Percentiles rank a stretch among this genome's conserved stretches.
These are phyloP conservation scores for Tanytarsus gracilentus DNA, from an alignment of 2,888 invertebrate genomes.

Conservation along the genomic window DNA sequence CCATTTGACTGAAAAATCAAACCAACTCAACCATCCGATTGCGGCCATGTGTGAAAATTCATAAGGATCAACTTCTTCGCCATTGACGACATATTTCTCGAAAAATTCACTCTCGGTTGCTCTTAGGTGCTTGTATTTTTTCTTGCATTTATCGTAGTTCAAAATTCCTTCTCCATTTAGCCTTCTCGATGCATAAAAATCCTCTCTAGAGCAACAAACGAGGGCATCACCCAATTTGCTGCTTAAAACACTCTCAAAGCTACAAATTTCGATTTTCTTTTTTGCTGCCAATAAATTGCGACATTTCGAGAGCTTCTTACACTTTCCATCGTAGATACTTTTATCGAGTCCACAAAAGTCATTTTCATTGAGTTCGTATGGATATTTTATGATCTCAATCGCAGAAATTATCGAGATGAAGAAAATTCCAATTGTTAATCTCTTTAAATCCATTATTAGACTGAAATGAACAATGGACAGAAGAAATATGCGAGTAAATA, in stretches of 20 bases:
- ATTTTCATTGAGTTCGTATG: background rate
- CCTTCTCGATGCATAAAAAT: conserved; percentile 11
- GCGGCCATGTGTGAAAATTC: conserved; percentile 32
- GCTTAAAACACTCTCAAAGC: background rate
- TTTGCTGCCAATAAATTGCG: conserved; percentile 12
- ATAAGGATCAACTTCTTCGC: background rate
- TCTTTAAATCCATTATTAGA: background rate
- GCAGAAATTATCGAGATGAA: background rate
- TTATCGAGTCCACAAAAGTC: conserved; percentile 7
- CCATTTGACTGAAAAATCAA: conserved; percentile 34
- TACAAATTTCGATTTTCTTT: conserved; percentile 9
- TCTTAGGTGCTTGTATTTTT: conserved; percentile 1
- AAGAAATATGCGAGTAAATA: too few relatives aligned
- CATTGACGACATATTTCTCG: background rate
- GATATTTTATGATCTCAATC: background rate
- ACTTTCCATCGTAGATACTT: conserved; percentile 6
- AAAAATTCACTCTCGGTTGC: background rate
- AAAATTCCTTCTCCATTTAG: background rate
- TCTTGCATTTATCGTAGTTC: background rate
- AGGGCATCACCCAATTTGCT: background rate
- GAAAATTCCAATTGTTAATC: background rate
- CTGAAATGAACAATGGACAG: too few relatives aligned
- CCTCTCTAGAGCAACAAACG: conserved; percentile 21
- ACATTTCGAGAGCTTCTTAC: conserved; percentile 1
- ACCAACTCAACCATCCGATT: conserved; percentile 34